These are phyloP conservation scores for Naja naja DNA, from an alignment of 2,113 vertebrate genomes.

Conservation along the genomic window DNA sequence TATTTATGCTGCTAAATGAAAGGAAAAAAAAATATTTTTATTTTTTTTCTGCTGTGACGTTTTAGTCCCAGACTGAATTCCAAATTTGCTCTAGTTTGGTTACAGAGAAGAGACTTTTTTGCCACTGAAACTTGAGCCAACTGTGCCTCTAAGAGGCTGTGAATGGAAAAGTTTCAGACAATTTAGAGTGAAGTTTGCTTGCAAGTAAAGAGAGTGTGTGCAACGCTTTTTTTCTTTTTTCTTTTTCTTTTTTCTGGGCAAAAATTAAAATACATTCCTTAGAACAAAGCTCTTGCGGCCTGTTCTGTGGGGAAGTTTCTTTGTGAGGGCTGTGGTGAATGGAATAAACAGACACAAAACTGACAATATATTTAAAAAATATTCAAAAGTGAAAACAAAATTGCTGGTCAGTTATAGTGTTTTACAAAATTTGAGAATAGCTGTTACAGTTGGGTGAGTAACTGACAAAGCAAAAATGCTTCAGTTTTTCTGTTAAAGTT, in stretches of 20 bases:
- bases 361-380: constrained; percentile 78
- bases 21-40: constrained; percentile 85
- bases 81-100: constrained; percentile 97
- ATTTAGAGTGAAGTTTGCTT: constrained; percentile 89
- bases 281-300: constrained; percentile 87
- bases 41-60: constrained; percentile 97
- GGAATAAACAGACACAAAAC: constrained; percentile 77
- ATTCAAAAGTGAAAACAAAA: constrained; percentile 72
- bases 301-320: constrained; percentile 91
- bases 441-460: constrained; percentile 80
- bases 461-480: constrained; percentile 73
- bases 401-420: constrained; percentile 85
- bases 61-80: constrained; percentile 99
- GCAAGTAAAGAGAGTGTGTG: constrained; percentile 86
- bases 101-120: constrained; percentile 84
- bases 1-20: constrained; percentile 99
- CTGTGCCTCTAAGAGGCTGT: constrained; percentile 99
- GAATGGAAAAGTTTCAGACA: constrained; percentile 87
- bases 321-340: constrained; percentile 90
- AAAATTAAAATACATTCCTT: constrained; percentile 99
- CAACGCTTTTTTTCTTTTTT: constrained; percentile 80
- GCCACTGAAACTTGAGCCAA: constrained; percentile 99
- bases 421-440: constrained; percentile 80
- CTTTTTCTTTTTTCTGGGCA: constrained; percentile 71
- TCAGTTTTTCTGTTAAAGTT: constrained; percentile 71